Evolutionary conservation across 2,797 vertebrate genomes (phyloP), one percentile per base, ranked within the genome.

Genomic region (Cirrhinus molitorella): DNA sequence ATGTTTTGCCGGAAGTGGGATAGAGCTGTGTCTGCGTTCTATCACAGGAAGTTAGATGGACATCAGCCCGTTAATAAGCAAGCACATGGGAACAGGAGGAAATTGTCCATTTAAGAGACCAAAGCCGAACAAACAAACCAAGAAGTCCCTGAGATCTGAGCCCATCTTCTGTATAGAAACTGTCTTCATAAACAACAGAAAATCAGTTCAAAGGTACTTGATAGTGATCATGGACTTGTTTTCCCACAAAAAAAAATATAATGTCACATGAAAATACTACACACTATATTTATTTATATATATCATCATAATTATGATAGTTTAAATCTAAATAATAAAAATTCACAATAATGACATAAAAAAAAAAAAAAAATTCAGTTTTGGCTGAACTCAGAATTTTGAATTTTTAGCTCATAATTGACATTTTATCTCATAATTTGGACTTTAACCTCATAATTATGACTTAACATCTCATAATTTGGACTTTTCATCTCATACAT

Each of bases 1-100:
- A 77, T 94, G 91, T 94, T 93, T 93, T 91, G 90, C 86, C 90
- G 90, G 90, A 92, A 91, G 87, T 88, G 76, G 88, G 88, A 90
- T 87, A 86, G 88, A 13, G 73, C 80, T 11, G 80, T 93, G 90
- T 90, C 88, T 90, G 86, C 87, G 63, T 83, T 85, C 85, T 88
- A 87, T 90, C 84, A 85, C 87, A 92, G 92, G 88, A 92, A 85
- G 85, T 45, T 37, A 57, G 83, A 83, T 87, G 91, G 92, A 90
- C 91, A 90, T 81, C 85, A 80, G 86, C 66, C 75, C 40, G 72
- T 83, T 87, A 87, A 90, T 88, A 86, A 90, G 4, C 76, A 88
- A 89, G 83, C 79, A 84, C 86, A 16, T 49, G 61, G 89, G 80
- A 87, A 0, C 55, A 89, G 84, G 89, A 92, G 91, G 92, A 93